phyloP scores from a whole-genome alignment of 2,113 vertebrate species.

The Ictalurus furcatus region DNA sequence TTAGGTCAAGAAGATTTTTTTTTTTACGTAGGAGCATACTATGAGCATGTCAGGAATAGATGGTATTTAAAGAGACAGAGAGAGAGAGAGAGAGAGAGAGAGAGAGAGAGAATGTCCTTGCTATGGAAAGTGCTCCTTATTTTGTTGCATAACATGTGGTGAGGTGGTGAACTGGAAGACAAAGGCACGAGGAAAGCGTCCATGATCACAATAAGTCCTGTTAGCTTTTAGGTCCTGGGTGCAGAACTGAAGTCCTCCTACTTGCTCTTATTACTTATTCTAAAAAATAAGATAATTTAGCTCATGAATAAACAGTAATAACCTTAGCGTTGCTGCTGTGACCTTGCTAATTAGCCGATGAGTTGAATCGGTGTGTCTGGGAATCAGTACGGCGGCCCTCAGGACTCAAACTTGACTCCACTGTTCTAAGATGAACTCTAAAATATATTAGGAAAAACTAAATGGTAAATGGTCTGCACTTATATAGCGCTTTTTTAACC shows the following conservation, averaged over 20 bases:
- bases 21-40: neutral
- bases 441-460: neutral
- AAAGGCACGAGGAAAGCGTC: neutral
- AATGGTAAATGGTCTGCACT: too few species aligned
- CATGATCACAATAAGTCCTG: neutral
- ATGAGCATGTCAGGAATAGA: neutral
- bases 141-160: neutral
- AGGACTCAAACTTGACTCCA: neutral
- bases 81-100: neutral
- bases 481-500: too few species aligned
- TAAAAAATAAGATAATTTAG: constrained; percentile 11
- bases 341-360: constrained; percentile 47
- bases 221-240: neutral
- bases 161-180: neutral
- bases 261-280: neutral
- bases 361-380: constrained; percentile 18
- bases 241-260: neutral
- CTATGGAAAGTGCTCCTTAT: too few species aligned
- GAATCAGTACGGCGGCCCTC: neutral
- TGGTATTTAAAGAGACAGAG: too few species aligned
- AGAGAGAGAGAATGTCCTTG: neutral
- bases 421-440: neutral
- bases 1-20: neutral
- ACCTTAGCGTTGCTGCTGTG: constrained; percentile 23
- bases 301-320: constrained; percentile 37